These are phyloP conservation scores for Enteromius unitaeniatus DNA, from an alignment of 2,797 vertebrate species.

Conservation along the genomic window DNA sequence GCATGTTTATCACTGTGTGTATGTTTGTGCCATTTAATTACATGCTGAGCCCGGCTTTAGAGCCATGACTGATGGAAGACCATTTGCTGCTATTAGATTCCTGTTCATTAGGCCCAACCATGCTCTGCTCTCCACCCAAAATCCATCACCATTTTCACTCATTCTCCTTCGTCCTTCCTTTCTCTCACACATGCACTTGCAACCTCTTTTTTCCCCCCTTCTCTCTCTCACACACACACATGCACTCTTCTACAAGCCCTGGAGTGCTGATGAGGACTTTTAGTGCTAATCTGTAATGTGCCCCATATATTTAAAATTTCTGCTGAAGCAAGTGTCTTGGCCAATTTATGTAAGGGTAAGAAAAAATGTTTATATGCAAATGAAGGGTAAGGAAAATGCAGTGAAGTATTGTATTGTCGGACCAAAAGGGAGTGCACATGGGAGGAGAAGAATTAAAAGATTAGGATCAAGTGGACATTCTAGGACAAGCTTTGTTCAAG, in stretches of 20 bases:
- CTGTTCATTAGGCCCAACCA: conserved; percentile 51
- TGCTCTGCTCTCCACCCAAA: conserved; percentile 51
- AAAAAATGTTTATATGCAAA: conserved; percentile 60
- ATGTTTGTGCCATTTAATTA: conserved; percentile 55
- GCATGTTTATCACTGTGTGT: conserved; percentile 39
- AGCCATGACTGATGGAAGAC: conserved; percentile 56
- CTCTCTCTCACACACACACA: background rate
- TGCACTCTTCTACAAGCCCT: conserved; percentile 30
- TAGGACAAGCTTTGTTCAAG: conserved; percentile 23
- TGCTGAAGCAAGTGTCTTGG: conserved; percentile 73
- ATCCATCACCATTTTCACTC: conserved; percentile 57
- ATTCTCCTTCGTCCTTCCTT: conserved; percentile 23
- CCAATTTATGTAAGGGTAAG: conserved; percentile 70
- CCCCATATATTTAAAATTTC: conserved; percentile 72
- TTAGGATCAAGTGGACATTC: conserved; percentile 33
- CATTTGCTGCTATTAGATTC: conserved; percentile 47
- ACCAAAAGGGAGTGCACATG: background rate
- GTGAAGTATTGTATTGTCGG: conserved; percentile 29
- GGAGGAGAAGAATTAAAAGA: conserved; percentile 24
- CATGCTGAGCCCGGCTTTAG: conserved; percentile 24
- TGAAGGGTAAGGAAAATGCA: conserved; percentile 35
- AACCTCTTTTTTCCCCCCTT: conserved; percentile 5
- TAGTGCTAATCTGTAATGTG: conserved; percentile 72
- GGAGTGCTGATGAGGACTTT: conserved; percentile 74
- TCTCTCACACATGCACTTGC: conserved; percentile 13